Percentiles rank a stretch among this genome's conserved stretches.
These are phyloP conservation scores for Dromaius novaehollandiae DNA, from an alignment of 2,113 vertebrate genomes.

Conservation along the genomic window DNA sequence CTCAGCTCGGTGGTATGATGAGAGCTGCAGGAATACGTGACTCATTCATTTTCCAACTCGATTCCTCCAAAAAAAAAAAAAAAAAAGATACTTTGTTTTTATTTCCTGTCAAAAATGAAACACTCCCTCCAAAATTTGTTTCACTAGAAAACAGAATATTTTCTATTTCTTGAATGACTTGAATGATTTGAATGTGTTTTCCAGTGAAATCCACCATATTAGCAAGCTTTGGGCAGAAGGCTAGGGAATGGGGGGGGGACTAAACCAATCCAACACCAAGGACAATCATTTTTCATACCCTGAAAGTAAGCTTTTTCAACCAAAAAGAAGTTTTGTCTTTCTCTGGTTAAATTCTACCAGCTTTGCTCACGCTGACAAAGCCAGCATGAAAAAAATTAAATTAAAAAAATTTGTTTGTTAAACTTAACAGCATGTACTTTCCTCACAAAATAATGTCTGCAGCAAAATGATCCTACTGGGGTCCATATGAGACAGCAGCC, in stretches of 20 bases:
- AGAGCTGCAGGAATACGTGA: not conserved
- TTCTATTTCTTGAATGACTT: not conserved
- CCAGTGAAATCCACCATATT: not conserved
- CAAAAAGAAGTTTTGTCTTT: not conserved
- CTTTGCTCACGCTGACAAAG: not conserved
- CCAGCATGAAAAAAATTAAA: not conserved
- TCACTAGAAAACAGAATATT: not conserved
- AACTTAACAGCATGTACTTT: not conserved
- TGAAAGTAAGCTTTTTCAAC: not conserved
- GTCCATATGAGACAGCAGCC: not conserved
- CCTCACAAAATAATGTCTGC: not conserved
- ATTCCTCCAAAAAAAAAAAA: not conserved
- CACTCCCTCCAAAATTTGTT: not conserved
- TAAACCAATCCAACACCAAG: not conserved
- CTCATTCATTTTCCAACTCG: not conserved
- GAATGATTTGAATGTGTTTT: not conserved
- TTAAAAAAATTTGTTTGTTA: not conserved
- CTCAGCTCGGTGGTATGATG: rapidly evolving
- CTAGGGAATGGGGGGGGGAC: not conserved
- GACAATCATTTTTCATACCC: not conserved
- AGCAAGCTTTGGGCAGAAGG: not conserved
- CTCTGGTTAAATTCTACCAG: not conserved
- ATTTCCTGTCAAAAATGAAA: not conserved
- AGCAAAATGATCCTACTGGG: not conserved
- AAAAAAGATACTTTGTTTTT: not conserved